Conservation (phyloP, 2,888 invertebrate species). For the Epiperipatus broadwayi region DNA sequence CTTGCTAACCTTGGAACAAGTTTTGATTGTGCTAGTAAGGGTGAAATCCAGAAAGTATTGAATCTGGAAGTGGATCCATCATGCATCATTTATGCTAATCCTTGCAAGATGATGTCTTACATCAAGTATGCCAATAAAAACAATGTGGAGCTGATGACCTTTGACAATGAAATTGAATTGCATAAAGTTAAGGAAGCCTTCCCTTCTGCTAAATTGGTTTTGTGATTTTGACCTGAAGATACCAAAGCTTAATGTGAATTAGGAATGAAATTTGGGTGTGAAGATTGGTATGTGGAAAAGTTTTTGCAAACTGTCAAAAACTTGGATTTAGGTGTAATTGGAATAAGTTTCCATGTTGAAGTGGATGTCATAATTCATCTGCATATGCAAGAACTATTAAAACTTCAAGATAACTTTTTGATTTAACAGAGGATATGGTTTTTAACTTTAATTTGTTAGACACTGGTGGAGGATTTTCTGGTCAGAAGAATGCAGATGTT, state of each 20-base stretch:
- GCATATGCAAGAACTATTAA: conserved; percentile 62
- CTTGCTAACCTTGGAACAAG: conserved; percentile 69
- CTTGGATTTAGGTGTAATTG: conserved; percentile 49
- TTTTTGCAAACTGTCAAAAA: conserved; percentile 46
- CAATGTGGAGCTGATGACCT: conserved; percentile 65
- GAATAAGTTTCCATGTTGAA: conserved; percentile 77
- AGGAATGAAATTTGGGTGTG: not conserved
- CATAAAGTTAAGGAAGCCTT: conserved; percentile 63
- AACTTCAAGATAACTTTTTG: conserved; percentile 50
- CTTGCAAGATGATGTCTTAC: conserved; percentile 78
- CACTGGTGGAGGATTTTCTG: conserved; percentile 74
- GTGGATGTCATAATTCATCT: conserved; percentile 61
- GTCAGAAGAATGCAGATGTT: conserved; percentile 40
- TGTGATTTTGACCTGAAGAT: not conserved
- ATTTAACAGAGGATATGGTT: conserved; percentile 48
- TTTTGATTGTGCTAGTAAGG: conserved; percentile 93
- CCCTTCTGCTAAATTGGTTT: conserved; percentile 55
- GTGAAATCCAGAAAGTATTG: conserved; percentile 64
- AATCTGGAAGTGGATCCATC: conserved; percentile 47
- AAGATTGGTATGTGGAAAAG: conserved; percentile 28
- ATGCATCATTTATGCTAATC: conserved; percentile 86
- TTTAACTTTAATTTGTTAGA: conserved; percentile 59
- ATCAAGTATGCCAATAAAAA: conserved; percentile 57
- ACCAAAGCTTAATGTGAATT: not conserved
- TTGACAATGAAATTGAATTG: conserved; percentile 80